Evolutionary conservation across 2,888 invertebrate genomes (phyloP).

Genomic region (Philereme vetulata): DNA sequence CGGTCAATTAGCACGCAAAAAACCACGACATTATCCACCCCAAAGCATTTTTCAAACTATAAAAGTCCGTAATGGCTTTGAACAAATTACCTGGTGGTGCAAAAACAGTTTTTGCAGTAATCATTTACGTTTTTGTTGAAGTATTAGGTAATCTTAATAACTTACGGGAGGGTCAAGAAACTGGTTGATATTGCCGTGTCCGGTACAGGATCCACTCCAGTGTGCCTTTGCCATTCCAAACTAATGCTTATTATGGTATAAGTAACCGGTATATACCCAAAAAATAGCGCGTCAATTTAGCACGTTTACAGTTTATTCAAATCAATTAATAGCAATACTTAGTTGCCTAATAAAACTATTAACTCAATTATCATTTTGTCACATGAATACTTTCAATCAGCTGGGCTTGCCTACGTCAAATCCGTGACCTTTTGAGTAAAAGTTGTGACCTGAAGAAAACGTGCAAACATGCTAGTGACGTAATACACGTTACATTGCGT

Average conservation of each 20-base stretch:
- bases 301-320: slow-evolving; percentile 7
- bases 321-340: slow-evolving; percentile 9
- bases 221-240: slow-evolving; percentile 32
- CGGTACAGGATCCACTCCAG: slow-evolving; percentile 57
- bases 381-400: slow-evolving; percentile 15
- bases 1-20: slow-evolving; percentile 39
- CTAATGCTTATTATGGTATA: slow-evolving; percentile 32
- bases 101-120: slow-evolving; percentile 49
- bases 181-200: slow-evolving; percentile 59
- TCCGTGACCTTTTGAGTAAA: slow-evolving; percentile 46
- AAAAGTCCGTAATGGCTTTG: slow-evolving; percentile 38
- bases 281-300: slow-evolving; percentile 16
- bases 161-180: slow-evolving; percentile 58
- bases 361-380: neutral
- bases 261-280: slow-evolving; percentile 39
- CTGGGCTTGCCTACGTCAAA: slow-evolving; percentile 36
- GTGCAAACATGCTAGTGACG: slow-evolving; percentile 32
- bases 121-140: slow-evolving; percentile 50
- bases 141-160: slow-evolving; percentile 51
- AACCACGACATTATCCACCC: slow-evolving; percentile 34
- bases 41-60: slow-evolving; percentile 37
- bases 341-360: slow-evolving; percentile 2
- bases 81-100: slow-evolving; percentile 37
- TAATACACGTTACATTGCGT: slow-evolving; percentile 29
- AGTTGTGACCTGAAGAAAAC: slow-evolving; percentile 37